Evolutionary conservation across 2,797 vertebrate species (phyloP), one percentile per base, ranked within the genome.

Genomic region (Hirundo rustica): DNA sequence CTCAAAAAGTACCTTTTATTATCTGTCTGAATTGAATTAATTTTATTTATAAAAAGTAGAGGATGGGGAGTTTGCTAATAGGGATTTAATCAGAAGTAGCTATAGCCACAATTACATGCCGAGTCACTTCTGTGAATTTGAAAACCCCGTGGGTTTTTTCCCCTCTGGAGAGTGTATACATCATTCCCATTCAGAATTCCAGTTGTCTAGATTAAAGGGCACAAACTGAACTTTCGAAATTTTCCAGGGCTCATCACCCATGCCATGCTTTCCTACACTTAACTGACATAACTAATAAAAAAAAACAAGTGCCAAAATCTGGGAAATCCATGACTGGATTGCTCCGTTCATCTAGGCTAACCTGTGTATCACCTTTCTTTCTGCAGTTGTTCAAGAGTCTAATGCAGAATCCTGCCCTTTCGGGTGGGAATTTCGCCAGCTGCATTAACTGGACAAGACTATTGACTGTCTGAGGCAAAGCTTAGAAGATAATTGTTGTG

Each of bases 381-480:
- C 34, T 57, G 38, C 78, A 47, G 48, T 67, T 85, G 45, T 36
- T 85, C 30, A 23, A 67, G 53, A 64, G 53, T 29, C 74, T 65
- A 77, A 57, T 2, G 0, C 53, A 71, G 65, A 92, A 71, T 76
- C 42, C 32, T 89, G 75, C 55, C 84, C 60, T 85, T 87, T 64
- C 21, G 17, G 74, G 88, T 36, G 27, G 74, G 81, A 89, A 55
- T 71, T 79, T 76, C 93, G 64, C 92, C 91, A 93, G 57, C 48
- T 54, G 22, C 45, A 55, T 53, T 83, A 91, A 89, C 67, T 87
- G 67, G 64, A 87, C 55, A 76, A 58, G 74, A 70, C 86, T 85
- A 93, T 65, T 76, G 60, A 82, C 71, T 88, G 27, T 55, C 40
- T 93, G 64, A 85, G 53, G 68, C 48, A 91, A 82, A 88, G 60